Evolutionary conservation across 2,797 vertebrate genomes (phyloP), one percentile per base, ranked within the genome.

Genomic region (Peromyscus eremicus): DNA sequence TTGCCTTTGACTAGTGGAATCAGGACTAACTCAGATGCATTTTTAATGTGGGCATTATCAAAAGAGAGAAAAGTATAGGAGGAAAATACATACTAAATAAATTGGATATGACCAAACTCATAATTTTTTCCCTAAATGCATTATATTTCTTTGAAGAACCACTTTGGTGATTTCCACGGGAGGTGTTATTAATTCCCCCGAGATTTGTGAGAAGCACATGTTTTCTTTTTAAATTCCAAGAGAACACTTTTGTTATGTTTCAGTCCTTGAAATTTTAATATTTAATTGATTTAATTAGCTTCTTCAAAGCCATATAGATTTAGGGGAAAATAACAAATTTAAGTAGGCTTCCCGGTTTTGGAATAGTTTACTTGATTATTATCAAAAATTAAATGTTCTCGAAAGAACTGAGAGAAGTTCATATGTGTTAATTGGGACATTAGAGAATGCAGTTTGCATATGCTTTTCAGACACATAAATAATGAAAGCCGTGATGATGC

Each of bases 251-350:
- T 92, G 55, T 23, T 85, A 86, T 88, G 79, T 25, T 95, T 97
- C 89, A 94, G 82, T 94, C 66, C 32, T 94, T 40, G 10, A 64
- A 79, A 57, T 91, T 97, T 97, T 94, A 92, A 94, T 94, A 82
- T 96, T 96, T 95, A 89, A 96, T 93, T 97, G 83, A 96, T 95
- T 97, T 97, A 95, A 95, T 96, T 96, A 95, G 71, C 43, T 77
- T 96, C 70, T 98, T 96, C 82, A 90, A 97, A 96, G 80, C 23
- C 25, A 93, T 81, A 76, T 79, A 64, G 21, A 81, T 83, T 79
- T 91, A 55, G 14, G 66, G 62, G 96, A 62, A 94, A 92, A 89
- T 81, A 97, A 25, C 83, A 94, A 25, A 96, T 90, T 85, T 93
- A 89, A 97, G 93, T 62, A 55, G 8, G 23, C 80, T 96, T 97